A percentile compares a stretch with the other conserved stretches of the same genome.
These are phyloP conservation scores for Butastur rufipennis DNA, from an alignment of 2,113 vertebrate species.

Conservation along the genomic window DNA sequence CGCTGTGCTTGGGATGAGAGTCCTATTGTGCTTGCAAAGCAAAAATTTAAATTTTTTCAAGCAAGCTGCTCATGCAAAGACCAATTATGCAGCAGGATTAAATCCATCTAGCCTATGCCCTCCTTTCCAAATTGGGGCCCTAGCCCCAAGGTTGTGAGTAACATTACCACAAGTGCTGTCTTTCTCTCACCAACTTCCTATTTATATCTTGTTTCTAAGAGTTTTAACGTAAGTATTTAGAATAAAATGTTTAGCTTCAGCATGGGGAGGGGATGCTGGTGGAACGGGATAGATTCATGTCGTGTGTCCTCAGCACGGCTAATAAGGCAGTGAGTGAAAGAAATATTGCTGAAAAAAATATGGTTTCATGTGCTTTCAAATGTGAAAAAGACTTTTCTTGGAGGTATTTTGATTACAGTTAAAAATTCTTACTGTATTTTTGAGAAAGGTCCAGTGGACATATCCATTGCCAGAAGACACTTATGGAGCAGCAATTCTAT, in stretches of 20 bases:
- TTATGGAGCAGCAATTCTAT: background rate
- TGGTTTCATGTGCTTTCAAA: background rate
- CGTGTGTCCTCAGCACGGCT: background rate
- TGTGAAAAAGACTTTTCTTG: background rate
- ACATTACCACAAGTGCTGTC: background rate
- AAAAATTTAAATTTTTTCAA: conserved; percentile 20
- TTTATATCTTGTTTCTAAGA: background rate
- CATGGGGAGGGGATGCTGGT: background rate
- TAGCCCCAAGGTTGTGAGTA: background rate
- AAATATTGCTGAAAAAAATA: background rate
- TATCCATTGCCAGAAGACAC: background rate
- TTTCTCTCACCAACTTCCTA: background rate
- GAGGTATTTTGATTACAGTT: background rate
- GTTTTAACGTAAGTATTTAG: background rate
- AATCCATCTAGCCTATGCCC: background rate
- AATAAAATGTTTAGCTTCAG: background rate
- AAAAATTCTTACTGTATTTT: background rate
- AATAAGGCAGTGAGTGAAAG: background rate
- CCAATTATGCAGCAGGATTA: background rate
- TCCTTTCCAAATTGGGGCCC: background rate
- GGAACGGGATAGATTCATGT: background rate
- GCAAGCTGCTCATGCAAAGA: background rate
- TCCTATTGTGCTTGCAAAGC: background rate
- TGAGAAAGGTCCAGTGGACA: background rate
- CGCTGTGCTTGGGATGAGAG: background rate